phyloP scores from a whole-genome alignment of 2,888 invertebrate species.

The Gibbula magus region DNA sequence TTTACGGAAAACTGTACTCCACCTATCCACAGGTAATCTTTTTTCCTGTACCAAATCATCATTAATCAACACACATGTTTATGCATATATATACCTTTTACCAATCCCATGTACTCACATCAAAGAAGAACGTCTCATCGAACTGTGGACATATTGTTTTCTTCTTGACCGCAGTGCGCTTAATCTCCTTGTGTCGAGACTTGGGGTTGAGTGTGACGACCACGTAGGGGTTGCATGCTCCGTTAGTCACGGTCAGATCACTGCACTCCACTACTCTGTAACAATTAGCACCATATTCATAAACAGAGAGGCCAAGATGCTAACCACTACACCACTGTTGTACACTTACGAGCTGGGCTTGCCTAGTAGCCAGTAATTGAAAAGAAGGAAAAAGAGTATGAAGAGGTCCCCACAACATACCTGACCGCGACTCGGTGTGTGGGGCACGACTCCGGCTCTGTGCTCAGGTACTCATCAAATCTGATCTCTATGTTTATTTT shows the following conservation, averaged over 20 bases:
- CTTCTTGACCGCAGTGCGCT: constrained; percentile 89
- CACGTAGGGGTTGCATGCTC: constrained; percentile 93
- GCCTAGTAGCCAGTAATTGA: too few relatives aligned
- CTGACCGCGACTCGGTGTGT: constrained; percentile 76
- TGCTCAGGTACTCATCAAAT: constrained; percentile 80
- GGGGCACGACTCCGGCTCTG: constrained; percentile 66
- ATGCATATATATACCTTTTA: too few relatives aligned
- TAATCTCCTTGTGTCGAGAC: constrained; percentile 78
- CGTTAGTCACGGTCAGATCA: constrained; percentile 91
- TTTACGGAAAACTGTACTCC: too few relatives aligned
- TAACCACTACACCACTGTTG: too few relatives aligned
- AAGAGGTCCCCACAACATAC: constrained; percentile 65
- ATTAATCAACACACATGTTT: too few relatives aligned
- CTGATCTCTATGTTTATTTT: constrained; percentile 90
- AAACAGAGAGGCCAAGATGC: too few relatives aligned
- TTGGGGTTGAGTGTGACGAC: constrained; percentile 85
- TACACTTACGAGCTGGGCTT: too few relatives aligned
- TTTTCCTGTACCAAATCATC: too few relatives aligned
- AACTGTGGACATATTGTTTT: constrained; percentile 93
- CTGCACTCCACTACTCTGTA: constrained; percentile 86
- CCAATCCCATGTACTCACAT: constrained; percentile 76
- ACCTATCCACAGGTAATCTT: too few relatives aligned
- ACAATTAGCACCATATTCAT: too few relatives aligned
- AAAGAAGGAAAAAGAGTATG: too few relatives aligned
- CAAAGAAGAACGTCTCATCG: constrained; percentile 90